Conservation (phyloP, 2,113 vertebrate genomes). For the Pampusana beccarii region DNA sequence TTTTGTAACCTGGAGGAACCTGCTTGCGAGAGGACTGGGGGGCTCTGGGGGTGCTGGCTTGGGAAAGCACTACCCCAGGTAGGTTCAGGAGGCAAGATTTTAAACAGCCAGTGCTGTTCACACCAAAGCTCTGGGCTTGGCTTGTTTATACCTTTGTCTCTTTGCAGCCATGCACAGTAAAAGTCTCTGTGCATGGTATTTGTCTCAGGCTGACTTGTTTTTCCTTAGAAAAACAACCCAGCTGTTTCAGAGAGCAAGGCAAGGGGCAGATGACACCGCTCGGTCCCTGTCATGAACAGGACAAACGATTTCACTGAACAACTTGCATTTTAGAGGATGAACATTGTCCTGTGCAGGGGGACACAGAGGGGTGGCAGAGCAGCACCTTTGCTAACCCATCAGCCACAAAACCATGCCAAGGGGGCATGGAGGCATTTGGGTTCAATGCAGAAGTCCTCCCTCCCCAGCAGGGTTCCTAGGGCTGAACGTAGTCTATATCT, state of each 20-base stretch:
- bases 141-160: neutral
- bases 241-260: slow-evolving; percentile 14
- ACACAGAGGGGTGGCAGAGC: neutral
- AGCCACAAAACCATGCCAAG: neutral
- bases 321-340: neutral
- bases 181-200: neutral
- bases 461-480: neutral
- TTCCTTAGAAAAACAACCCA: neutral
- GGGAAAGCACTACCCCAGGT: neutral
- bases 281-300: neutral
- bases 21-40: neutral
- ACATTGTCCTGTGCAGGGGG: neutral
- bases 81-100: neutral
- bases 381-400: neutral
- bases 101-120: neutral
- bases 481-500: neutral
- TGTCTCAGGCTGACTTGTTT: neutral
- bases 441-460: neutral
- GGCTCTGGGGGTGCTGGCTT: neutral
- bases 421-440: accelerated
- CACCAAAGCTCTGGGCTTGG: neutral
- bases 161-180: neutral
- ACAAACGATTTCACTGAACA: neutral
- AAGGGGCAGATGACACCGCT: neutral
- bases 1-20: neutral